Conservation (phyloP, 1,140 invertebrate species). For the silkworm (Bombyx mori) region ASM3026992v2 NC_085120.1:12470001-12470500, state of each 20-base stretch:
- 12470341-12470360: too few relatives aligned
- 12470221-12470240: slow-evolving; percentile 97
- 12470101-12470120: slow-evolving; percentile 72
- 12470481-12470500: too few relatives aligned
- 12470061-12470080: slow-evolving; percentile 85
- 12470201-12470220: slow-evolving; percentile 94
- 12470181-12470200: slow-evolving; percentile 90
- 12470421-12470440: too few relatives aligned
- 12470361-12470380: too few relatives aligned
- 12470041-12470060: not conserved
- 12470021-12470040: not conserved
- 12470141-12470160: slow-evolving; percentile 75
- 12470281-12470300: slow-evolving; percentile 94
- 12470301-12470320: slow-evolving; percentile 75
- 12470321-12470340: too few relatives aligned
- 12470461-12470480: too few relatives aligned
- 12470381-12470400: too few relatives aligned
- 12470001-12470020: not conserved
- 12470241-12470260: slow-evolving; percentile 89
- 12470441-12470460: too few relatives aligned
- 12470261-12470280: slow-evolving; percentile 84
- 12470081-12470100: slow-evolving; percentile 76
- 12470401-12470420: too few relatives aligned
- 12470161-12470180: slow-evolving; percentile 75
- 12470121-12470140: slow-evolving; percentile 76